Evolutionary conservation across 2,113 vertebrate species (phyloP).

Genomic region (Raphicerus campestris): DNA sequence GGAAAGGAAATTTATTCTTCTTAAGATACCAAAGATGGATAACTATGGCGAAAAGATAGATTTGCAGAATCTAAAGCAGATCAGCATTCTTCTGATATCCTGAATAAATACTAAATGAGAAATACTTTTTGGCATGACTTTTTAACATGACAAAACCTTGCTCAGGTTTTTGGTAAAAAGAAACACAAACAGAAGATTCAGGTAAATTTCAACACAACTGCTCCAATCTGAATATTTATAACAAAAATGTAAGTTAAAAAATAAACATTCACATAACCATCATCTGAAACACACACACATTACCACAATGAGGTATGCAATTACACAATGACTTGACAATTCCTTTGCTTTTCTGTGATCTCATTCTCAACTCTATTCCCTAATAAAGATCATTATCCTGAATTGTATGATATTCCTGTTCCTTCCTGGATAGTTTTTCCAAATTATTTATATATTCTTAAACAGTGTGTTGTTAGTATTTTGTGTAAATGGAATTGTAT

Average conservation of each 20-base stretch:
- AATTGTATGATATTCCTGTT: neutral
- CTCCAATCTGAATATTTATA: neutral
- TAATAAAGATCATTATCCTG: neutral
- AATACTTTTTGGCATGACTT: neutral
- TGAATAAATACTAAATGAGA: constrained; percentile 17
- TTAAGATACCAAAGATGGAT: neutral
- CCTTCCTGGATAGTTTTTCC: neutral
- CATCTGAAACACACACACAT: neutral
- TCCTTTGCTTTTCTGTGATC: neutral
- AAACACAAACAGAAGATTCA: neutral
- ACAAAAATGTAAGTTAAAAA: neutral
- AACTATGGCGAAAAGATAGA: neutral
- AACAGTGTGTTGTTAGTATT: neutral
- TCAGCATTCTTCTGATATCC: neutral
- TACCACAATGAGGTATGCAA: neutral
- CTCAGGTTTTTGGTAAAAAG: neutral
- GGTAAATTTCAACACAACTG: neutral
- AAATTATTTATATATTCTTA: neutral
- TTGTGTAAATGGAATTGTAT: neutral
- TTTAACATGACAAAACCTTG: neutral
- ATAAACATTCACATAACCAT: neutral
- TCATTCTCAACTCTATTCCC: neutral
- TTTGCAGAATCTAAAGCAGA: neutral
- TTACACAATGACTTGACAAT: neutral
- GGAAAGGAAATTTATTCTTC: neutral